These are phyloP conservation scores for Apodemus sylvaticus DNA, from an alignment of 2,113 vertebrate species.

Conservation along the genomic window DNA sequence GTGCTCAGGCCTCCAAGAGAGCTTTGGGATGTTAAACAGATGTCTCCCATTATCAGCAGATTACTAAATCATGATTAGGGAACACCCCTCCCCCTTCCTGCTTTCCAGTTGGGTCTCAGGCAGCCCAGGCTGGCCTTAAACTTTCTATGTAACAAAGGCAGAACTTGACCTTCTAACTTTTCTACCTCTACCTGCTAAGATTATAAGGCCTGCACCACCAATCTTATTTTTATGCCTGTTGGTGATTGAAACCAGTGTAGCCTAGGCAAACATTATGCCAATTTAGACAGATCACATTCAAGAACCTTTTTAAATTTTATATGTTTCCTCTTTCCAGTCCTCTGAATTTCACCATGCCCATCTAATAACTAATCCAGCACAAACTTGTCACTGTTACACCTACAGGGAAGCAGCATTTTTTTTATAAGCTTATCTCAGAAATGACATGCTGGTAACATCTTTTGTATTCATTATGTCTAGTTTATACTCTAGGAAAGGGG, in stretches of 20 bases:
- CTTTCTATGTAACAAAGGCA: neutral
- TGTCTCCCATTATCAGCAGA: neutral
- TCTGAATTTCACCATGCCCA: neutral
- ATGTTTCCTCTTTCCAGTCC: neutral
- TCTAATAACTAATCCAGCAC: neutral
- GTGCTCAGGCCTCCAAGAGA: neutral
- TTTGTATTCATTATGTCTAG: neutral
- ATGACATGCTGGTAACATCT: neutral
- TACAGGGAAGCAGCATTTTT: neutral
- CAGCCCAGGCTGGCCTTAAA: neutral
- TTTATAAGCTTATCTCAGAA: conserved; percentile 9
- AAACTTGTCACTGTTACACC: neutral
- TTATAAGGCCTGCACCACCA: neutral
- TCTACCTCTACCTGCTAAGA: neutral
- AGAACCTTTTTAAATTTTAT: neutral
- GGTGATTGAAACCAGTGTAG: too few species aligned
- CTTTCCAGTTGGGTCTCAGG: neutral
- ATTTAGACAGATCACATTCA: too few species aligned
- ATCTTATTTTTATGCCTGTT: neutral
- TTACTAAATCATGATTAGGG: neutral
- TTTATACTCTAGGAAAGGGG: neutral
- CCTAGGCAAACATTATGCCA: neutral
- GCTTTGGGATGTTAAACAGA: neutral
- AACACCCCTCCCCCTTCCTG: neutral
- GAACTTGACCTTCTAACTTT: neutral